A percentile compares a stretch with the other conserved stretches of the same genome.
phyloP scores from a whole-genome alignment of 2,888 invertebrate genomes.

The Allacma fusca region DNA sequence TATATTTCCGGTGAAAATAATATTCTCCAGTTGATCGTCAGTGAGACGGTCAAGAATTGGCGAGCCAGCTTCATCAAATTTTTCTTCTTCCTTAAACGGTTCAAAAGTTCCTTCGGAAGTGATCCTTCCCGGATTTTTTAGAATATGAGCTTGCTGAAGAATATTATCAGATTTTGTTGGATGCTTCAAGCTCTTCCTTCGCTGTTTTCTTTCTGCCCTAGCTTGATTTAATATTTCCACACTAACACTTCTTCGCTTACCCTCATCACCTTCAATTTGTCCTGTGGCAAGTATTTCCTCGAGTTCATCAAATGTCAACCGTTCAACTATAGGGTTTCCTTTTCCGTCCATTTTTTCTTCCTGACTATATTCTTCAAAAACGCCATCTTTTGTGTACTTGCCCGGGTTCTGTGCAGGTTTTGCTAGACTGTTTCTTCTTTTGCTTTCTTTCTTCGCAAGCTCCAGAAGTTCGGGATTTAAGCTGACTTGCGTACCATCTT shows the following conservation, averaged over 20 bases:
- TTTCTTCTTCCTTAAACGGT: not conserved
- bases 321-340: not conserved
- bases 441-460: not conserved
- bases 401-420: not conserved
- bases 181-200: not conserved
- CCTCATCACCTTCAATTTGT: not conserved
- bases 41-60: not conserved
- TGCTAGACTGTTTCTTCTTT: too few species aligned
- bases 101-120: not conserved
- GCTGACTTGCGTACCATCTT: not conserved
- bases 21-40: not conserved
- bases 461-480: not conserved
- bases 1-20: not conserved
- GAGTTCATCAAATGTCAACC: not conserved
- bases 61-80: not conserved
- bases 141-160: not conserved
- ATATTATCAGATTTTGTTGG: not conserved
- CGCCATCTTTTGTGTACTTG: not conserved
- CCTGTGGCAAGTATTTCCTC: not conserved
- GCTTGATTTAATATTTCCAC: not conserved
- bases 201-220: not conserved
- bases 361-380: not conserved
- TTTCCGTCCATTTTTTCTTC: conserved; percentile 11
- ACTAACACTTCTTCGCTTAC: not conserved
- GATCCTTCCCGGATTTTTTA: conserved; percentile 1